phyloP scores from a whole-genome alignment of 37 sponge, comb jelly and placozoan species.

The Halisarca cf. caerulea region DNA sequence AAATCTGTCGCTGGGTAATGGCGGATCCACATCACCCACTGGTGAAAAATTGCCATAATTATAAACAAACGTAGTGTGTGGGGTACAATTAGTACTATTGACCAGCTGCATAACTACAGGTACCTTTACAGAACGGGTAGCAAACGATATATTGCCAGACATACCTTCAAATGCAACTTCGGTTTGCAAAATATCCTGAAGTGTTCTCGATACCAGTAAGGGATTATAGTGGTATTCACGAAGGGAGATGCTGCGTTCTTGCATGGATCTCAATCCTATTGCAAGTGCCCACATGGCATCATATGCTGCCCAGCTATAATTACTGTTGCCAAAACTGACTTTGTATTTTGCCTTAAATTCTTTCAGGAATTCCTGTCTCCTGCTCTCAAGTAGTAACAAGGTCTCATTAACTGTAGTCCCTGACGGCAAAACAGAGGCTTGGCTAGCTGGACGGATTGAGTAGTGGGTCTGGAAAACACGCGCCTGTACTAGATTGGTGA shows the following conservation, averaged over 20 bases:
- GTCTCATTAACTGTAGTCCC: background rate
- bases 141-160: background rate
- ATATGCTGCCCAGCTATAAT: background rate
- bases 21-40: background rate
- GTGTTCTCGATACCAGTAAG: background rate
- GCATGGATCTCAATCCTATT: background rate
- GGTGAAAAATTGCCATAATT: background rate
- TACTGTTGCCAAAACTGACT: background rate
- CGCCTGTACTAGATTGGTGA: background rate
- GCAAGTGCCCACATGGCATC: conserved; percentile 35
- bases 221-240: background rate
- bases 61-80: background rate
- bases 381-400: background rate
- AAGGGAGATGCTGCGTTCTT: background rate
- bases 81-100: background rate
- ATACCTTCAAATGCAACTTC: background rate
- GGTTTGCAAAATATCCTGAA: background rate
- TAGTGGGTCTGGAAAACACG: background rate
- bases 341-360: background rate
- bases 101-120: background rate
- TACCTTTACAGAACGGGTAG: too few species aligned
- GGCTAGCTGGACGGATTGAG: too few species aligned
- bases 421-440: background rate
- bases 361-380: background rate
- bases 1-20: background rate